Percentiles rank a stretch among this genome's conserved stretches.
phyloP scores from a whole-genome alignment of 2,113 vertebrate species.

The Leptosomus discolor region DNA sequence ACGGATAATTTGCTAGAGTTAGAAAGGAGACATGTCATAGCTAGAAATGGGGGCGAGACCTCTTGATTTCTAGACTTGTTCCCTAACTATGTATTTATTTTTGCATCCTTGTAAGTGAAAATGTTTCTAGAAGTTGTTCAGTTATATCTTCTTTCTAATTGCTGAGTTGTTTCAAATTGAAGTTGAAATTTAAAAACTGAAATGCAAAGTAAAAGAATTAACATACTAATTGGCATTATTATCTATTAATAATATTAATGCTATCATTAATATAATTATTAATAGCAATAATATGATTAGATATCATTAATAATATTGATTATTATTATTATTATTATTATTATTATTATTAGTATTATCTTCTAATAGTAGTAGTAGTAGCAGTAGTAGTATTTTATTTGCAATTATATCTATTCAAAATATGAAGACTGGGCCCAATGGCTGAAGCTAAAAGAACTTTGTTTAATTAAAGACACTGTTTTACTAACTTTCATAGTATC shows the following conservation, averaged over 20 bases:
- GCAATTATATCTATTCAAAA: not conserved
- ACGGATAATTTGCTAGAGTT: not conserved
- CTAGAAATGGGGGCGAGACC: not conserved
- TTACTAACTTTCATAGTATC: not conserved
- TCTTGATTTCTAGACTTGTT: not conserved
- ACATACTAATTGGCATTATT: not conserved
- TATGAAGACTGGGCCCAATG: not conserved
- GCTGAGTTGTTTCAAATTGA: too few relatives aligned
- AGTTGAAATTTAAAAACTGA: too few relatives aligned
- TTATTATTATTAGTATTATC: too few relatives aligned
- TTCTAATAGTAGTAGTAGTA: too few relatives aligned
- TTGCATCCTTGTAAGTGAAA: not conserved
- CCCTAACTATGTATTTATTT: not conserved
- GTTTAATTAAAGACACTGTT: not conserved
- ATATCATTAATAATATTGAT: too few relatives aligned
- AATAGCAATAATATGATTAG: too few relatives aligned
- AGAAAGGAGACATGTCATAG: not conserved
- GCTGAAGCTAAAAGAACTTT: not conserved
- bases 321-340: too few relatives aligned
- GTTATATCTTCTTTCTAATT: not conserved
- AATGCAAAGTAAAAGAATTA: not conserved
- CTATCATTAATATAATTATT: too few relatives aligned
- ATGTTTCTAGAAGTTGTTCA: not conserved
- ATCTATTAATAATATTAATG: too few relatives aligned
- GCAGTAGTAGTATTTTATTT: too few relatives aligned